These are phyloP conservation scores for Hafferia zeledoni DNA, from an alignment of 2,797 vertebrate species.

Conservation along the genomic window DNA sequence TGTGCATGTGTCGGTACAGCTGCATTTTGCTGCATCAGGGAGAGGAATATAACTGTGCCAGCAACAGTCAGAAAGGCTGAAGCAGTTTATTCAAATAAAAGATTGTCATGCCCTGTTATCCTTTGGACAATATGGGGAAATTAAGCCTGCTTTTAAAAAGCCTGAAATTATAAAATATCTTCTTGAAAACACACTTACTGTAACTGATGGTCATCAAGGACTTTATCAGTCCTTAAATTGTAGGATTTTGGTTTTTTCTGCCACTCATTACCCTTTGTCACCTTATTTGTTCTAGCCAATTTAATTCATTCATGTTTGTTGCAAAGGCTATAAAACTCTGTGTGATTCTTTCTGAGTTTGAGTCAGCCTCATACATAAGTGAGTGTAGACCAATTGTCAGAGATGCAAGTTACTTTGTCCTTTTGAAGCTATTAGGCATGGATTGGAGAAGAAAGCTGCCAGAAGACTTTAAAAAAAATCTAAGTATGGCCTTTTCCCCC, in stretches of 20 bases:
- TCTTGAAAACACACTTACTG: conserved; percentile 28
- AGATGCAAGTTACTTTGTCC: background rate
- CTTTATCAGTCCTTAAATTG: conserved; percentile 33
- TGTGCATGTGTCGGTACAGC: background rate
- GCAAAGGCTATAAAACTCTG: conserved; percentile 60
- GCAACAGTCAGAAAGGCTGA: background rate
- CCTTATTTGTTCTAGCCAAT: conserved; percentile 78
- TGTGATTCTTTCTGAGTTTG: conserved; percentile 50
- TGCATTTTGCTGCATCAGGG: background rate
- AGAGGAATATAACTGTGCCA: background rate
- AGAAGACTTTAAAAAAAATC: background rate
- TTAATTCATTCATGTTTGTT: conserved; percentile 74
- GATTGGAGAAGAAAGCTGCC: background rate
- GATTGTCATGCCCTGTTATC: background rate
- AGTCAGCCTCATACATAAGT: conserved; percentile 57
- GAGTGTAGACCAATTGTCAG: background rate
- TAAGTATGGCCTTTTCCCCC: background rate
- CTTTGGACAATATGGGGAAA: background rate
- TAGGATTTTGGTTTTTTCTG: conserved; percentile 61
- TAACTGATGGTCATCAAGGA: conserved; percentile 28
- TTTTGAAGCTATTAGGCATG: background rate
- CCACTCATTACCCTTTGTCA: conserved; percentile 71
- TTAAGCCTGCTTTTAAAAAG: background rate
- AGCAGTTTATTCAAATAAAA: background rate
- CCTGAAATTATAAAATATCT: background rate